Evolutionary conservation across 2,888 invertebrate genomes (phyloP), one percentile per base, ranked within the genome.

Genomic region (Ectemnius lituratus): DNA sequence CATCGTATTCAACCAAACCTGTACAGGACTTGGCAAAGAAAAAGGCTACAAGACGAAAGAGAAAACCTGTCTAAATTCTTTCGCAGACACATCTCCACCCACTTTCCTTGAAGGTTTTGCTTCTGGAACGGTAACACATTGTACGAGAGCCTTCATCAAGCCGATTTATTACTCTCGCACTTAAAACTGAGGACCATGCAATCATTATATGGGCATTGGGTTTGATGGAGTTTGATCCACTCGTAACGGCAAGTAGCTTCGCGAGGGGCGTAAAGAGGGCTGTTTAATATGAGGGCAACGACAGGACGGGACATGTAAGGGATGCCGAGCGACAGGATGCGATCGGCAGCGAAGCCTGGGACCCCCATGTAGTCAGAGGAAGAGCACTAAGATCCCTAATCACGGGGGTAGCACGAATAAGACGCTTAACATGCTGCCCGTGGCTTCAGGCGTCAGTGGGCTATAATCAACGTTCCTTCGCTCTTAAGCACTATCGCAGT

Each of bases 401-500:
- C 75, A 72, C 57, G 75, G 47, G 68, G 69, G 72, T 62, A 76
- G 62, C 73, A 79, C 66, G 73, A 79, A 75, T 76, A 76, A 76
- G 80, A 79, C 81, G 81, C 77, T 84, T 86, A 84, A 84, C 82
- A 84, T 82, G 81, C 83, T 73, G 80, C 59, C 80, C 79, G 76
- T 83, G 76, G 81, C 84, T 82, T 81, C 75, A 79, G 83, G 84
- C 85, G 84, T 81, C 84, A 78, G 79, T 76, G 83, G 76, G 80
- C 82, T 88, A 84, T 88, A 88, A 88, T 88, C 88, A 88, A 76
- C 81, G 83, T 84, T 83, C 82, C 76, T 80, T 76, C 70, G 71
- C 72, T 79, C 78, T 83, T 83, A 83, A 84, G 78, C 75, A 76
- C 59, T 69, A 73, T 57, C 63, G 52, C 75, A 70, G 70, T 61